Base-by-base conservation (phyloP, 2,113 vertebrate genomes). In the Etia nguti region DNA sequence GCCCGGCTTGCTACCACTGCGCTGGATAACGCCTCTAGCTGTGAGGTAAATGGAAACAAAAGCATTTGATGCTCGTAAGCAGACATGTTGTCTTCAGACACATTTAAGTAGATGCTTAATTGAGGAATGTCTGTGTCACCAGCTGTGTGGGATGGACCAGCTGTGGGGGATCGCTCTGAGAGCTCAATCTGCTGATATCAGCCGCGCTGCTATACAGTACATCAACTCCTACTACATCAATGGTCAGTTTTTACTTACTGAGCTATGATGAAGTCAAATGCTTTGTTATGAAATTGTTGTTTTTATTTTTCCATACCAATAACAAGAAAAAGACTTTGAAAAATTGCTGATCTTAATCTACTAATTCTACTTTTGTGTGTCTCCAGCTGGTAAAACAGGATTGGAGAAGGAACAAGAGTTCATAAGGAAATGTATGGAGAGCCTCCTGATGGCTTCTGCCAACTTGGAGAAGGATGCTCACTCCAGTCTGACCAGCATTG, bases 181-280 rank as follows among this genome's bases (percentile, higher is more conserved):
- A 94, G 99, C 99, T 48, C 98, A 99, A 79, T 98, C 98, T 34
- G 98, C 98, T 50, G 99, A 99, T 87, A 99, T 99, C 95, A 99
- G 98, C 94, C 97, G 98, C 13, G 98, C 99, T 4, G 99, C 99
- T 86, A 99, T 99, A 93, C 99, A 99, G 93, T 99, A 99, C 94
- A 99, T 99, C 96, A 99, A 99, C 95, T 99, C 99, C 16, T 99
- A 99, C 88, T 99, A 99, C 89, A 99, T 99, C 95, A 99, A 99
- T 10, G 99, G 99, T 99, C 92, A 73, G 24, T 12, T 7, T 22
- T 50, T 10, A 8, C 24, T 31, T 7, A 10, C 24, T 31, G 3
- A 68, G 8, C 22, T 20, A 41, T 59, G 22, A 50, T 20, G 15
- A 75, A 20, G 22, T 24, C 55, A 57, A 2, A 75, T 31, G 26